Evolutionary conservation across 2,797 vertebrate species (phyloP), one percentile per base, ranked within the genome.

Genomic region (Synanceia verrucosa): DNA sequence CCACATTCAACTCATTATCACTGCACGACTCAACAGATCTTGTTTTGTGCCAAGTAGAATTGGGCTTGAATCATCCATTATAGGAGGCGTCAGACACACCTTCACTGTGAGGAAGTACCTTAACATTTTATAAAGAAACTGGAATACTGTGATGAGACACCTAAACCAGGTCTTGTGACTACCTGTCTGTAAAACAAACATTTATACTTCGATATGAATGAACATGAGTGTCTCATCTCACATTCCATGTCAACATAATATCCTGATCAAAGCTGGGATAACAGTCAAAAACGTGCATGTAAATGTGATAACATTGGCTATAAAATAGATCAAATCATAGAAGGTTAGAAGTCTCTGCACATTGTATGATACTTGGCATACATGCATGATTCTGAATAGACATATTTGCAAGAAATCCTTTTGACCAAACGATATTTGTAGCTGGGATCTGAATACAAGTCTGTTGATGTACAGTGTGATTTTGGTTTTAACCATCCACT

Each of bases 11-110:
- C 73, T 78, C 70, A 68, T 79, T 71, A 64, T 82, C 72, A 29
- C 78, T 78, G 73, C 79, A 61, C 60, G 59, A 66, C 78, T 74
- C 76, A 79, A 81, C 79, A 88, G 69, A 86, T 91, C 77, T 81
- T 66, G 64, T 79, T 86, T 76, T 66, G 62, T 46, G 57, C n/a
- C 50, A 56, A 57, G 61, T 70, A 46, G 80, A 80, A 73, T 60
- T 28, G 77, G 52, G 29, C 73, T 67, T 80, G 58, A 74, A 44
- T 48, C 44, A 37, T 55, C 34, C 9, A 56, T 48, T 39, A 34
- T n/a, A 62, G n/a, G 31, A 55, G 28, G 24, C 18, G 14, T 18
- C 24, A 43, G 33, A 43, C 23, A 56, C 39, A 34, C 6, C 13
- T 33, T 55, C 3, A 33, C 29, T 46, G 37, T 19, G 12, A 68